Evolutionary conservation across 2,888 invertebrate species (phyloP).

Genomic region (Caenorhabditis macrosperma): DNA sequence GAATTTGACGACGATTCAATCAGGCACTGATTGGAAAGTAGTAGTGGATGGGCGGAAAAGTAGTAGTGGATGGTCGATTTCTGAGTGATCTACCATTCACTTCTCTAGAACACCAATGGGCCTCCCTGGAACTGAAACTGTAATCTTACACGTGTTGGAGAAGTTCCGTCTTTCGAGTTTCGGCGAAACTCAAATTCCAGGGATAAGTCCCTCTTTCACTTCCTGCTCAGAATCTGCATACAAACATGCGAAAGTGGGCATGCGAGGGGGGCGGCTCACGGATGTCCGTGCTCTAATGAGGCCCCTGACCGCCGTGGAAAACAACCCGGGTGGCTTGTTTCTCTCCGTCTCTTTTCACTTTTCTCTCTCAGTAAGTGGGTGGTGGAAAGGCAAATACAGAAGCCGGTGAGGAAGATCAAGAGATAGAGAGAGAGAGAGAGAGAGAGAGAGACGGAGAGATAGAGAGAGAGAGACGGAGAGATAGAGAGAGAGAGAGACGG

Average conservation of each 20-base stretch:
- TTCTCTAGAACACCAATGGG: no score
- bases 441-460: neutral
- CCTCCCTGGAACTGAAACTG: no score
- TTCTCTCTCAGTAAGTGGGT: conserved; percentile 17
- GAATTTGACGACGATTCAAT: conserved; percentile 8
- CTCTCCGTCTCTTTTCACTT: neutral
- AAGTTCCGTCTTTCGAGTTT: no score
- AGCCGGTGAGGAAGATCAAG: conserved; percentile 6
- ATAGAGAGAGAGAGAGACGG: conserved; percentile 8
- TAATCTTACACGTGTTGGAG: no score
- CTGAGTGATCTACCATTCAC: no score
- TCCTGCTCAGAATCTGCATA: neutral
- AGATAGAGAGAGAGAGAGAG: conserved; percentile 9
- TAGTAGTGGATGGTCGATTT: no score
- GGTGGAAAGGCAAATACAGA: conserved; percentile 39
- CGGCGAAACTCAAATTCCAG: no score
- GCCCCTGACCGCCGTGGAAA: conserved; percentile 25
- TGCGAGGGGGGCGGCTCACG: neutral
- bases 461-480: neutral
- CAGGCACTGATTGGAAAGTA: no score
- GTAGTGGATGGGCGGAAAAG: no score
- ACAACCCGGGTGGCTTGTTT: conserved; percentile 16
- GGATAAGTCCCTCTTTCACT: neutral
- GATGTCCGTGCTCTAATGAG: conserved; percentile 40
- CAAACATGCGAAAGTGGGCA: conserved; percentile 9